Evolutionary conservation across 2,888 invertebrate species (phyloP).

Genomic region (Chymomyza procnemis): DNA sequence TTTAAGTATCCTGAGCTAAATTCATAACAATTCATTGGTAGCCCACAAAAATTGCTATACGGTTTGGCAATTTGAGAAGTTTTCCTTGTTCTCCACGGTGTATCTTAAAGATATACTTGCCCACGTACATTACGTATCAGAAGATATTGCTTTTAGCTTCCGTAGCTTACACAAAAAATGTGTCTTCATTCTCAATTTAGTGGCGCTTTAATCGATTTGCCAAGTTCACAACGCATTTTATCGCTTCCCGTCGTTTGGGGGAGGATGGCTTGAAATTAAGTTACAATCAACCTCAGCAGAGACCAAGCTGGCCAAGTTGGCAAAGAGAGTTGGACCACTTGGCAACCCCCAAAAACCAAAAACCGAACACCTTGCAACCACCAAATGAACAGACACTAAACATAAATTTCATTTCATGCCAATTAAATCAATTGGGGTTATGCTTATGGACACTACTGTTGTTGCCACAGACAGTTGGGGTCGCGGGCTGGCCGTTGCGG

Average conservation of each 20-base stretch:
- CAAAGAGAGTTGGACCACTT: background rate
- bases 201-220: background rate
- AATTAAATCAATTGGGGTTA: slow-evolving; percentile 70
- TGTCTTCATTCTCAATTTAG: background rate
- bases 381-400: slow-evolving; percentile 38
- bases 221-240: background rate
- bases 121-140: background rate
- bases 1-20: background rate
- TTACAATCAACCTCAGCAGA: background rate
- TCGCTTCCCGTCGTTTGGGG: background rate
- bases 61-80: background rate
- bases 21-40: background rate
- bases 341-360: background rate
- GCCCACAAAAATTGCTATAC: background rate
- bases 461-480: background rate
- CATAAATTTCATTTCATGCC: slow-evolving; percentile 72
- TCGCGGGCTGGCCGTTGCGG: too few relatives aligned
- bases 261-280: slow-evolving; percentile 2
- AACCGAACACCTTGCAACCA: slow-evolving; percentile 49
- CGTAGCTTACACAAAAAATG: background rate
- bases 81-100: background rate
- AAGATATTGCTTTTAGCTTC: background rate
- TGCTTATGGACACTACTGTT: slow-evolving; percentile 22
- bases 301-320: background rate
- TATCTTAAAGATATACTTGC: background rate